phyloP scores from a whole-genome alignment of 1,140 invertebrate genomes.

The Trialeurodes vaporariorum region DNA sequence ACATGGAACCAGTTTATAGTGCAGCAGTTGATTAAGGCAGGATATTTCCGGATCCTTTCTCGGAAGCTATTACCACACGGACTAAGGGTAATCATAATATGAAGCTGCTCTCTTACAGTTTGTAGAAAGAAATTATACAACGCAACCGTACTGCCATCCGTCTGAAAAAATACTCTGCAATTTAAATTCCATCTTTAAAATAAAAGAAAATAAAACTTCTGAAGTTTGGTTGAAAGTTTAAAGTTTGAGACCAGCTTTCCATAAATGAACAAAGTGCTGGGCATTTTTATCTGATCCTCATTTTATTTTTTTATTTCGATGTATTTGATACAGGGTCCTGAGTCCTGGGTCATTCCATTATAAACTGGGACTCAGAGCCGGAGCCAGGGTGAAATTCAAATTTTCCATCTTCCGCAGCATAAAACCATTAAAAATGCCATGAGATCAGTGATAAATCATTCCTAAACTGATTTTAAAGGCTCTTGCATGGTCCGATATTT shows the following conservation, averaged over 20 bases:
- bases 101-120: slow-evolving; percentile 81
- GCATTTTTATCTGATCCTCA: too few relatives aligned
- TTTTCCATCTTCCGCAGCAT: too few relatives aligned
- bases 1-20: slow-evolving; percentile 97
- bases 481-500: too few relatives aligned
- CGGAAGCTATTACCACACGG: slow-evolving; percentile 78
- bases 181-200: not conserved
- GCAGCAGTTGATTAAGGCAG: slow-evolving; percentile 89
- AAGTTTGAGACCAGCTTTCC: too few relatives aligned
- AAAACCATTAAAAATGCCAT: too few relatives aligned
- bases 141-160: slow-evolving; percentile 78
- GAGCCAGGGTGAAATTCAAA: too few relatives aligned
- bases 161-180: slow-evolving; percentile 36
- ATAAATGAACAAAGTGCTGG: too few relatives aligned
- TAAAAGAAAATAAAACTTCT: not conserved
- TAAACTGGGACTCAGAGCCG: not conserved
- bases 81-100: slow-evolving; percentile 85
- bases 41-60: slow-evolving; percentile 82
- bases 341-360: not conserved
- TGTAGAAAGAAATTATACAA: slow-evolving; percentile 89
- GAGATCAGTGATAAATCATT: too few relatives aligned
- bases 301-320: not conserved
- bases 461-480: too few relatives aligned
- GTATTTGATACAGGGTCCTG: not conserved
- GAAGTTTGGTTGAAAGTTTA: not conserved